Conservation (phyloP, 2,888 invertebrate genomes). For the Protonemura montana region DNA sequence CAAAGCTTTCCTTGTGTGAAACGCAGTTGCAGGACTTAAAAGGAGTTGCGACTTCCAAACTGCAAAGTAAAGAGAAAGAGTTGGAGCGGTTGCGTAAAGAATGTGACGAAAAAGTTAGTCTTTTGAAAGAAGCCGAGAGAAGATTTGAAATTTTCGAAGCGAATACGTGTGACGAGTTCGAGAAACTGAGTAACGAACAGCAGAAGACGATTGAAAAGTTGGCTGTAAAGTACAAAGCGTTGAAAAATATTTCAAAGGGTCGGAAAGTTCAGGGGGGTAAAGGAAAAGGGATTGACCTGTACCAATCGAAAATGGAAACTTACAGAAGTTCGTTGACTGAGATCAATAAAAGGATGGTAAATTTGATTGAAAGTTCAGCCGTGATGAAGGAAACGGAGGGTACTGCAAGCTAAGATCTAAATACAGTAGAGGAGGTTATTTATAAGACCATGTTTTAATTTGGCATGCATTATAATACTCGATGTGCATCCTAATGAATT, state of each 20-base stretch:
- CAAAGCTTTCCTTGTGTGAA: not conserved
- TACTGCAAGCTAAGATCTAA: no score
- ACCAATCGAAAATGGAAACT: not conserved
- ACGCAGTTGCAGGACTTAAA: not conserved
- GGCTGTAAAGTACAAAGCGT: not conserved
- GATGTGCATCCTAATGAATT: no score
- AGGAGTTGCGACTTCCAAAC: not conserved
- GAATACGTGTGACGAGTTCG: constrained; percentile 3
- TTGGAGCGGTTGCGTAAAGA: not conserved
- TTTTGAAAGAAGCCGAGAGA: not conserved
- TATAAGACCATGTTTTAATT: no score
- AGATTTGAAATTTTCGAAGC: constrained; percentile 1
- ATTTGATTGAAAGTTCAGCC: not conserved
- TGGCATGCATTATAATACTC: no score
- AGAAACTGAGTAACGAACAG: not conserved
- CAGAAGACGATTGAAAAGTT: not conserved
- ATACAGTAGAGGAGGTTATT: no score
- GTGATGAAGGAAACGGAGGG: no score
- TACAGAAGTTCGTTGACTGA: not conserved
- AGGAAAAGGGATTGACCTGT: not conserved
- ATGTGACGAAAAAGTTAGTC: not conserved
- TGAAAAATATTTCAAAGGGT: not conserved
- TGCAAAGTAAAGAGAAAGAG: not conserved
- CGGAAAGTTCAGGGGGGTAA: not conserved
- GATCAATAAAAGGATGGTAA: not conserved